Percentiles rank a stretch among this genome's conserved stretches.
Conservation (phyloP, 2,888 invertebrate species). For the Subacronicta megacephala region DNA sequence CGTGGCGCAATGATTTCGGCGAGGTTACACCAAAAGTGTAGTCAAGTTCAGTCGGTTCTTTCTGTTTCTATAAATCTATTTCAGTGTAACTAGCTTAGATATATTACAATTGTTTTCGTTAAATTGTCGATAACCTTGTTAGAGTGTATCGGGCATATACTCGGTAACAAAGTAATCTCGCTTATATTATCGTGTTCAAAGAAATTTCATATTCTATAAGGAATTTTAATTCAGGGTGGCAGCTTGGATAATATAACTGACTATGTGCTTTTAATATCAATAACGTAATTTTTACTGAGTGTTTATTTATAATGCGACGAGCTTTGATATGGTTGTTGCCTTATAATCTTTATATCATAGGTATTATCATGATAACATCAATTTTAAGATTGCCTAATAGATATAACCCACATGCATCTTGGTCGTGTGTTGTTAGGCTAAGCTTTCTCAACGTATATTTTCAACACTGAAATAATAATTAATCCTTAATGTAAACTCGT, state of each 20-base stretch:
- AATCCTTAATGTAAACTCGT: background rate
- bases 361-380: too few species aligned
- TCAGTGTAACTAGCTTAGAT: constrained; percentile 17
- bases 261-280: constrained; percentile 49
- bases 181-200: constrained; percentile 50
- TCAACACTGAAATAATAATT: too few species aligned
- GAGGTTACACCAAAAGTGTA: too few species aligned
- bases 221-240: constrained; percentile 52
- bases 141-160: constrained; percentile 56
- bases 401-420: too few species aligned
- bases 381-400: too few species aligned
- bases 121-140: constrained; percentile 54
- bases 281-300: constrained; percentile 31
- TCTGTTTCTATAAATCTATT: too few species aligned
- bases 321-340: constrained; percentile 1
- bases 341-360: background rate
- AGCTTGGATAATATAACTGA: constrained; percentile 53
- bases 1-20: too few species aligned
- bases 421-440: too few species aligned
- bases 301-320: constrained; percentile 8
- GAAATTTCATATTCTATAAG: constrained; percentile 49
- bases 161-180: constrained; percentile 49
- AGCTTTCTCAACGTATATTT: too few species aligned
- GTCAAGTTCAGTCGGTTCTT: too few species aligned
- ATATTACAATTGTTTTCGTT: constrained; percentile 48